Percentiles rank a stretch among this genome's conserved stretches.
These are phyloP conservation scores for Sylvilagus bachmani DNA, from an alignment of 2,113 vertebrate species.

Conservation along the genomic window DNA sequence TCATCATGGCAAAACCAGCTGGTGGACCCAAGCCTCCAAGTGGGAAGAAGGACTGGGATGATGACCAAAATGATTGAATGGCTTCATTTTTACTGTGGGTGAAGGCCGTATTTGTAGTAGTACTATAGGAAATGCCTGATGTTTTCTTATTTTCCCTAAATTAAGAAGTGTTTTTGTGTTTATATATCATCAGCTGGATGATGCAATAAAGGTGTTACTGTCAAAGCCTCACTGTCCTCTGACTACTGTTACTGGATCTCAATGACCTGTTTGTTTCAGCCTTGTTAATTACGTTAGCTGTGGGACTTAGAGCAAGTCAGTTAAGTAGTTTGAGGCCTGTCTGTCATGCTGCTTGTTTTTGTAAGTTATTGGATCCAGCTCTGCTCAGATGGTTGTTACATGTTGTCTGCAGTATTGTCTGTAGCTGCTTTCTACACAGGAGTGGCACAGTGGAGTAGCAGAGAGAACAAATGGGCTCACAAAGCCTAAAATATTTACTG, in stretches of 20 bases:
- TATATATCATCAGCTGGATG: neutral
- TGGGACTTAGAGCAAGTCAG: neutral
- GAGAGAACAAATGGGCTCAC: neutral
- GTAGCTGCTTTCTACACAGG: neutral
- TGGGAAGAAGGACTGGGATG: constrained; percentile 97
- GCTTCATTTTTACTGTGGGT: constrained; percentile 57
- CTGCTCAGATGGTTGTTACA: neutral
- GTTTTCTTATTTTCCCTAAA: constrained; percentile 84
- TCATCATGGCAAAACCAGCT: constrained; percentile 99
- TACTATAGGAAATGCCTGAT: constrained; percentile 30
- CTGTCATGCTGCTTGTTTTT: neutral
- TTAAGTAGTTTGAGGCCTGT: neutral
- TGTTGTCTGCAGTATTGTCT: too few species aligned
- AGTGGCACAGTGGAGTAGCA: neutral
- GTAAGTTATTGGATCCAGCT: neutral
- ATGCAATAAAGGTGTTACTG: constrained; percentile 72
- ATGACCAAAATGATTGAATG: constrained; percentile 95
- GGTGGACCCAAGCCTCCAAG: constrained; percentile 97
- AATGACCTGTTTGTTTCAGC: neutral
- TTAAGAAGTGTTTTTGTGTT: constrained; percentile 84
- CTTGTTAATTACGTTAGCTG: neutral
- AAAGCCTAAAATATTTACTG: neutral
- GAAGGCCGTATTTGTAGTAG: constrained; percentile 32
- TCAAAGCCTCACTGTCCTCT: neutral
- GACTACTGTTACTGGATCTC: neutral